Evolutionary conservation across 2,888 invertebrate species (phyloP).

Genomic region (Phyto melanocephala): DNA sequence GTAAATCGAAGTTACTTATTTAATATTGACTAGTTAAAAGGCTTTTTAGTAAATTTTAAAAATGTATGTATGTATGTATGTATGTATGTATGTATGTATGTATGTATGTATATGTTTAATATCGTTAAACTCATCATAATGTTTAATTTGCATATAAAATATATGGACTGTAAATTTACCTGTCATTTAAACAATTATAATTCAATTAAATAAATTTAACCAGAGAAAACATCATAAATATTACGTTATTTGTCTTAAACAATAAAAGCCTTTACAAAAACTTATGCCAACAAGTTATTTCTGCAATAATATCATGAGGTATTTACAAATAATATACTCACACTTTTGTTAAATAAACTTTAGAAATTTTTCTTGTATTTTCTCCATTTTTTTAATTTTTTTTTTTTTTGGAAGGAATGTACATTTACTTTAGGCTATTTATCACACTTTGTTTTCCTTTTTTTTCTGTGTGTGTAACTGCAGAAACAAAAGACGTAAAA

Average conservation of each 20-base stretch:
- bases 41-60: too few relatives aligned
- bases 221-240: background rate
- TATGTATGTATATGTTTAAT: background rate
- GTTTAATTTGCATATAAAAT: slow-evolving; percentile 15
- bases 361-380: slow-evolving; percentile 5
- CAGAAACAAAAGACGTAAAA: slow-evolving; percentile 50
- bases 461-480: slow-evolving; percentile 33
- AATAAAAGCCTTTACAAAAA: background rate
- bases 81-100: slow-evolving; percentile 1
- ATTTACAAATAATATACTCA: slow-evolving; percentile 21
- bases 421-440: slow-evolving; percentile 64
- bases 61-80: background rate
- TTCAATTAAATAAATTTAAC: slow-evolving; percentile 18
- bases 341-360: slow-evolving; percentile 23
- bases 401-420: slow-evolving; percentile 25
- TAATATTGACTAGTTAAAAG: too few relatives aligned
- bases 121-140: background rate
- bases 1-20: too few relatives aligned
- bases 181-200: slow-evolving; percentile 44
- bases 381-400: background rate
- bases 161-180: slow-evolving; percentile 42
- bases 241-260: too few relatives aligned
- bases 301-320: slow-evolving; percentile 13
- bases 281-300: background rate
- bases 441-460: slow-evolving; percentile 64